A percentile compares a stretch with the other conserved stretches of the same genome.
These are phyloP conservation scores for Emys orbicularis DNA, from an alignment of 2,797 vertebrate species.

Conservation along the genomic window DNA sequence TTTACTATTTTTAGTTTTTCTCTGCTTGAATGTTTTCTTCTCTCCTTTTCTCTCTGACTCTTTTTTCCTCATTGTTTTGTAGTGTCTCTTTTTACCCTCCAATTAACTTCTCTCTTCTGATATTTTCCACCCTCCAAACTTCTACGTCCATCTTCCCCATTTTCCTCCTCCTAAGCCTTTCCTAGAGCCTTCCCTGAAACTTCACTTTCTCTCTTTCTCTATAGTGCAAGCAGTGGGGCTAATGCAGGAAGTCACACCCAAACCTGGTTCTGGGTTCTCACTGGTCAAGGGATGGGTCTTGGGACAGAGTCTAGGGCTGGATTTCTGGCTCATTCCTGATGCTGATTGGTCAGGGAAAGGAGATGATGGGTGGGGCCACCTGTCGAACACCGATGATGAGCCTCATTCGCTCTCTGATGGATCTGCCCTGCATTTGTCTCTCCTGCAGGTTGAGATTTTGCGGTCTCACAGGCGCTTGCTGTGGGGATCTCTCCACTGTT, in stretches of 20 bases:
- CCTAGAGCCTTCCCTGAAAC: background rate
- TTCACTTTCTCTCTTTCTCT: background rate
- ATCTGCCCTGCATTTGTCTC: background rate
- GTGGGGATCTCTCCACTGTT: conserved; percentile 13
- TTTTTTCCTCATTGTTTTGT: too few relatives aligned
- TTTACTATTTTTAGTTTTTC: background rate
- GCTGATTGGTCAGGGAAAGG: background rate
- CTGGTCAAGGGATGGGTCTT: background rate
- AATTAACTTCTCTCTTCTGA: background rate
- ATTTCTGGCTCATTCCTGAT: background rate
- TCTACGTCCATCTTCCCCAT: background rate
- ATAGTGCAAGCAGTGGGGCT: background rate
- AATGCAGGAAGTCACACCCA: background rate
- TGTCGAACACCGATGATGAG: background rate
- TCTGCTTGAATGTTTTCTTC: background rate
- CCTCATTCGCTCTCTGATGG: background rate
- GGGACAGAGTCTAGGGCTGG: background rate
- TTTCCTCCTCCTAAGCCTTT: background rate
- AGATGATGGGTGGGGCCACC: background rate
- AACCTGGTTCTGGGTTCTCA: background rate
- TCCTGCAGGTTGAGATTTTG: conserved; percentile 1
- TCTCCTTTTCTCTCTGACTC: background rate
- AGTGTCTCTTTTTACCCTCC: too few relatives aligned
- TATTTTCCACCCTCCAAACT: background rate
- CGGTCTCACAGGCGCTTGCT: conserved; percentile 21